Evolutionary conservation across 1,140 invertebrate genomes (phyloP), one percentile per base, ranked within the genome.

Genomic region (Leptopilina clavipes): DNA sequence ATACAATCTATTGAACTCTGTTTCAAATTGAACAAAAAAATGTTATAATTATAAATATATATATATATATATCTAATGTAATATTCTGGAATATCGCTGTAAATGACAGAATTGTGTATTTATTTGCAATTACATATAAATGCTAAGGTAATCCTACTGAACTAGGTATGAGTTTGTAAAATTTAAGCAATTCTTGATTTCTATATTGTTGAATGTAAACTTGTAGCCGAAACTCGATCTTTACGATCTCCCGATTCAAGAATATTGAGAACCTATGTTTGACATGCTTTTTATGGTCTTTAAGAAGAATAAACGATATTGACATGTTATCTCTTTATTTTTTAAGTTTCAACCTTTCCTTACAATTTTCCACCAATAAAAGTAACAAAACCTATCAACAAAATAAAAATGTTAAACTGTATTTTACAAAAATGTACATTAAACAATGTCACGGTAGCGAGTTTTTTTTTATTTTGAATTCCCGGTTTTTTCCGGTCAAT

Each of bases 241-340:
- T 75, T 72, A 82, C 80, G 83, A 84, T 85, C 83, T 85, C 82
- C 82, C 83, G 83, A 83, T 78, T 83, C 74, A 78, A 81, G 80
- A 84, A 82, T 81, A 75, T 82, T 81, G 74, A 80, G 59, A 79
- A 81, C 76, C 82, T 81, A n/a, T n/a, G n/a, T n/a, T 81, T 81
- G 79, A 76, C 78, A 83, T 81, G 85, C 84, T 84, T 84, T 84
- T 75, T 73, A 85, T 82, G 83, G 82, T 85, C 78, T 83, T 85
- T 85, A 85, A 79, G 82, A 84, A 83, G 79, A 85, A 86, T 85
- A 85, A 86, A 86, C 83, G 52, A 84, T 85, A 86, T 86, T 83
- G 82, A 85, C 82, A 82, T 81, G 82, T 83, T 84, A 77, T 9
- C 31, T 75, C 25, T 43, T 65, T 3, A 45, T 1, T 40, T 52